phyloP scores from a whole-genome alignment of 1,140 invertebrate genomes.

The Aphaenogaster rudis region DNA sequence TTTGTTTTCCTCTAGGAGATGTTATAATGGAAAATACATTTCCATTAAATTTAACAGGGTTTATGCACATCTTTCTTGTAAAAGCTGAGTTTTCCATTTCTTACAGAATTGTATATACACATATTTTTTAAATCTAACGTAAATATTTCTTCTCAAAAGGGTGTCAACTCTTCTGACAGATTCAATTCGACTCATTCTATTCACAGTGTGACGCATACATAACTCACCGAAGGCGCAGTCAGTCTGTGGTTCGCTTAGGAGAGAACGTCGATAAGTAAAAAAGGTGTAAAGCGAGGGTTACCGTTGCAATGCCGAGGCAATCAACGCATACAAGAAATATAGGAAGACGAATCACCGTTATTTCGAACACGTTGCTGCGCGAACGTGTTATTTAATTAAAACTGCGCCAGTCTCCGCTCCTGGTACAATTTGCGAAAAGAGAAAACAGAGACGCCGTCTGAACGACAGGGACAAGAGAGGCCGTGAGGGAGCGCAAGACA shows the following conservation, averaged over 20 bases:
- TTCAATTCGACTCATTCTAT: constrained; percentile 3
- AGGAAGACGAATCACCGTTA: constrained; percentile 71
- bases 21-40: not conserved
- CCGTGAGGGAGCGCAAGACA: not conserved
- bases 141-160: not conserved
- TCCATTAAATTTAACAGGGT: not conserved
- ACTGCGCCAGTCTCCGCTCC: constrained; percentile 37
- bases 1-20: not conserved
- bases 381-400: constrained; percentile 79
- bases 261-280: not conserved
- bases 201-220: not conserved
- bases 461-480: constrained; percentile 9
- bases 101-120: not conserved
- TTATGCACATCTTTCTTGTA: not conserved
- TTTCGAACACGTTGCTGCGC: constrained; percentile 75
- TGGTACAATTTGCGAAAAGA: not conserved
- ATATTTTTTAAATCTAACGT: constrained; percentile 1
- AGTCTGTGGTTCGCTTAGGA: not conserved
- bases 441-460: not conserved
- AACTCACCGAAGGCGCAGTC: not conserved
- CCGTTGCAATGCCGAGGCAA: not conserved
- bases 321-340: not conserved
- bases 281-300: not conserved
- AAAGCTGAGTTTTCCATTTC: constrained; percentile 2
- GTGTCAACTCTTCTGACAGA: constrained; percentile 23